These are phyloP conservation scores for Nesoenas mayeri DNA, from an alignment of 2,113 vertebrate species.

Conservation along the genomic window DNA sequence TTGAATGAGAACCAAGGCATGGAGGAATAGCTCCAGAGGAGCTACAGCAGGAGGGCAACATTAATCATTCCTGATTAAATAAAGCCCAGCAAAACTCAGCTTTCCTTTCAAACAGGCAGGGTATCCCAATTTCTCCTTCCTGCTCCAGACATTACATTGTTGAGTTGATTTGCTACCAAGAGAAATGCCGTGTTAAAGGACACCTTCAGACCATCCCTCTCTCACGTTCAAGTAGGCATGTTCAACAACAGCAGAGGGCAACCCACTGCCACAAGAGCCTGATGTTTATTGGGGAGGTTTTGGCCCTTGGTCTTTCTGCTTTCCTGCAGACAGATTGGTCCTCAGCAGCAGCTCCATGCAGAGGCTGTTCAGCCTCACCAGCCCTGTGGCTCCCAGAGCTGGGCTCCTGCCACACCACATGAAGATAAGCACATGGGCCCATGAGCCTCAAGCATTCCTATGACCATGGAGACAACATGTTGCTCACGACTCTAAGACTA, in stretches of 20 bases:
- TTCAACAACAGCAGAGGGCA: not conserved
- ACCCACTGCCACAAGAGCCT: not conserved
- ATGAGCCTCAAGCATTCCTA: not conserved
- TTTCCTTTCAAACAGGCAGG: not conserved
- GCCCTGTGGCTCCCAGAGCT: no score
- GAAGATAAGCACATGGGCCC: not conserved
- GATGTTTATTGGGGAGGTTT: not conserved
- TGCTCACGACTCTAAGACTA: not conserved
- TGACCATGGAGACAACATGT: rapidly evolving
- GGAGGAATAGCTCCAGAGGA: not conserved
- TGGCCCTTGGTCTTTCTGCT: not conserved
- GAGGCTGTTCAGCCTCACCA: no score
- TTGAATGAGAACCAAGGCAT: not conserved
- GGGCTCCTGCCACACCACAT: not conserved
- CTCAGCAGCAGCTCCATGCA: not conserved
- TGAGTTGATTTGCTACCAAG: not conserved
- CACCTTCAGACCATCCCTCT: not conserved
- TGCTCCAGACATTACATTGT: not conserved
- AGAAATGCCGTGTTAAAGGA: not conserved
- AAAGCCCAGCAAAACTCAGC: not conserved
- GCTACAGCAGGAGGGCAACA: not conserved
- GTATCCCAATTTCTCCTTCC: not conserved
- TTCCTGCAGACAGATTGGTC: no score
- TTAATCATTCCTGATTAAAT: not conserved
- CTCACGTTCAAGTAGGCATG: rapidly evolving